Percentiles rank a stretch among this genome's conserved stretches.
Conservation (phyloP, 2,797 vertebrate genomes). For the Phataginus tetradactyla region DNA sequence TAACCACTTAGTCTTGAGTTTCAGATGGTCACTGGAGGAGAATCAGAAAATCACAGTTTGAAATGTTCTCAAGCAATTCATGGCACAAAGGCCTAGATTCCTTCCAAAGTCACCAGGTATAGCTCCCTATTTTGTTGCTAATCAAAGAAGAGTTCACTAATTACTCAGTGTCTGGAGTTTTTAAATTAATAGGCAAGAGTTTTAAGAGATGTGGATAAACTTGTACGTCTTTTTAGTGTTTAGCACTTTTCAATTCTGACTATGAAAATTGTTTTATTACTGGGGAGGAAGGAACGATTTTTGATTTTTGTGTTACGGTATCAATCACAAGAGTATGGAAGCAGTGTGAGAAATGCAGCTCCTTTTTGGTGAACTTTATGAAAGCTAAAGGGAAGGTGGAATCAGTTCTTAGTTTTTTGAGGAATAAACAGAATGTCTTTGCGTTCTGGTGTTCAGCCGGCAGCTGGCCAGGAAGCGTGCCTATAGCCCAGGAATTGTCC, state of each 20-base stretch:
- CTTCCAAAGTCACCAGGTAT: neutral
- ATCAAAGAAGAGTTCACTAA: neutral
- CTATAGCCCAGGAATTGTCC: conserved; percentile 62
- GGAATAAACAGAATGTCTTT: conserved; percentile 12
- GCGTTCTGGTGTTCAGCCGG: conserved; percentile 57
- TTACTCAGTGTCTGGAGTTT: neutral
- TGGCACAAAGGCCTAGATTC: neutral
- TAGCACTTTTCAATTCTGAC: neutral
- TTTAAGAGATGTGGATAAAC: neutral
- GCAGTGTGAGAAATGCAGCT: neutral
- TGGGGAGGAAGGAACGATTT: neutral
- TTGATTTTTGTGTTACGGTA: neutral
- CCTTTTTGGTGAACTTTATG: conserved; percentile 20
- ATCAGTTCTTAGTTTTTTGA: neutral
- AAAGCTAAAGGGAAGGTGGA: conserved; percentile 36
- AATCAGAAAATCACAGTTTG: neutral
- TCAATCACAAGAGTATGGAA: neutral
- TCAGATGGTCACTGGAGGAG: neutral
- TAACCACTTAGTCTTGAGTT: neutral
- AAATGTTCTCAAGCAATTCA: neutral
- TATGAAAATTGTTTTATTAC: neutral
- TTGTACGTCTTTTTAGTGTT: neutral
- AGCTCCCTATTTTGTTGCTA: neutral
- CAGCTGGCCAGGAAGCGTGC: conserved; percentile 59
- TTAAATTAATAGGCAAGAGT: neutral